phyloP scores from a whole-genome alignment of 2,113 vertebrate genomes.

The Anseranas semipalmata region DNA sequence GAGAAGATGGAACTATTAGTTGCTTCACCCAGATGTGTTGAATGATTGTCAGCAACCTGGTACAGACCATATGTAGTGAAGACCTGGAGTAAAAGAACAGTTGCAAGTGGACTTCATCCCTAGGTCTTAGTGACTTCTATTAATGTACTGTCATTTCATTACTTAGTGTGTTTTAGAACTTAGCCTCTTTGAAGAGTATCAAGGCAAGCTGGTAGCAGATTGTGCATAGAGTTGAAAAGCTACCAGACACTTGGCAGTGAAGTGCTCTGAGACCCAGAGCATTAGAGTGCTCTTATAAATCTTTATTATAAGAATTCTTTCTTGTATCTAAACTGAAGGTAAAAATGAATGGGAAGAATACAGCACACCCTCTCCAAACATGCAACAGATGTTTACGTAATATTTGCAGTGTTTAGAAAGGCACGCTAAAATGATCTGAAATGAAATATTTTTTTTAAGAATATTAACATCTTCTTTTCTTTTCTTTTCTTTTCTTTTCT shows the following conservation, averaged over 20 bases:
- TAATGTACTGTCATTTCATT: neutral
- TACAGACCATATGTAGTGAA: neutral
- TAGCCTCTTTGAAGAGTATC: neutral
- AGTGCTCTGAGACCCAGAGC: neutral
- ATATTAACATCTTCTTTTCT: neutral
- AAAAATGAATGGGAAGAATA: neutral
- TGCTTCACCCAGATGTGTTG: neutral
- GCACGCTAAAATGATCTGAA: neutral
- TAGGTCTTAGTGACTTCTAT: neutral
- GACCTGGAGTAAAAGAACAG: neutral
- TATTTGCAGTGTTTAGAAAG: neutral
- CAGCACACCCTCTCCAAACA: neutral
- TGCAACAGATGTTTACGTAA: neutral
- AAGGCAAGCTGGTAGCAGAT: neutral
- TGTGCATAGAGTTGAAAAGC: neutral
- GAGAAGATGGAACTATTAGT: neutral
- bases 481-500: neutral
- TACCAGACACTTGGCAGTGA: neutral
- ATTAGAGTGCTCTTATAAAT: neutral
- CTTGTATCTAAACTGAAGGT: neutral
- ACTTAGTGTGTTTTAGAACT: neutral
- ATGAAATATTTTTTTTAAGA: neutral
- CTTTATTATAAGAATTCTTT: neutral
- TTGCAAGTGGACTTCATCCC: neutral
- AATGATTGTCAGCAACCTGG: neutral